phyloP scores from a whole-genome alignment of 2,797 vertebrate species.

The Myotis findleyi region DNA sequence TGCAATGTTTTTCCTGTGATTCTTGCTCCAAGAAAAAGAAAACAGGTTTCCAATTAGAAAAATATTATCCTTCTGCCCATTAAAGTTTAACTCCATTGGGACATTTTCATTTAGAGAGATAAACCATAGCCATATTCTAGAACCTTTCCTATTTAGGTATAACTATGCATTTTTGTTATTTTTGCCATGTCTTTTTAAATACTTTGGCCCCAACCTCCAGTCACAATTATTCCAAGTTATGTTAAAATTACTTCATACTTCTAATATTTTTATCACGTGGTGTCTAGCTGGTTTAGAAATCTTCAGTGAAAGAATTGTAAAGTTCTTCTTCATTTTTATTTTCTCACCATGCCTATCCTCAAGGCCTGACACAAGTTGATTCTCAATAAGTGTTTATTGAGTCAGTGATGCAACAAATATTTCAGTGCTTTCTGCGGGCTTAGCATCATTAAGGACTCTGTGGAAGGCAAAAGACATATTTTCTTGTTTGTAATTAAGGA shows the following conservation, averaged over 20 bases:
- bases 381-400: neutral
- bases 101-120: conserved; percentile 40
- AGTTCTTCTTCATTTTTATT: conserved; percentile 34
- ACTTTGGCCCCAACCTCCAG: neutral
- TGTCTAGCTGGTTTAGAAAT: conserved; percentile 37
- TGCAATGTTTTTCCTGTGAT: conserved; percentile 76
- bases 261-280: neutral
- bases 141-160: neutral
- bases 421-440: neutral
- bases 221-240: conserved; percentile 33
- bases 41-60: conserved; percentile 74
- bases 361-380: neutral
- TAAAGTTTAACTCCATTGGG: conserved; percentile 35
- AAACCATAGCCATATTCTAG: conserved; percentile 11
- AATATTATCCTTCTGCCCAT: conserved; percentile 60
- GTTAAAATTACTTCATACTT: conserved; percentile 57
- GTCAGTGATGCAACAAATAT: neutral
- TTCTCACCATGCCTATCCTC: neutral
- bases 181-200: conserved; percentile 40
- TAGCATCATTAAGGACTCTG: neutral
- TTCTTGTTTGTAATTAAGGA: neutral
- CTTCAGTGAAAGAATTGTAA: neutral
- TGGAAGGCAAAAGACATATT: neutral
- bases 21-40: conserved; percentile 80
- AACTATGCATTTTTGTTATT: conserved; percentile 31